Evolutionary conservation across 1,140 invertebrate genomes (phyloP), one percentile per base, ranked within the genome.

Genomic region (Philotrypesis tridentata): DNA sequence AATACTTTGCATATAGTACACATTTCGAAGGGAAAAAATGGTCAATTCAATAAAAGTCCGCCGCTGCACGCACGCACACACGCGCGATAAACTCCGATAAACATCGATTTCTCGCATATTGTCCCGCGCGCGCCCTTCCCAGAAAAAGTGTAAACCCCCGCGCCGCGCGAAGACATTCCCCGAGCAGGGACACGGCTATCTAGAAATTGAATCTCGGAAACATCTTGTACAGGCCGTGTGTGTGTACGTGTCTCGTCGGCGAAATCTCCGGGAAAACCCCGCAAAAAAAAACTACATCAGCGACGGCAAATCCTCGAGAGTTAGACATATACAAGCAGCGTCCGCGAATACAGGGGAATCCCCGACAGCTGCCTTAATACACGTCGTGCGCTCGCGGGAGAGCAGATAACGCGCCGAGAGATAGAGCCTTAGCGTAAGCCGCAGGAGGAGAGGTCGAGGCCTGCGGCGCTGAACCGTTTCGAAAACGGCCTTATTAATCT

Each of bases 391-490:
- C 17, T 40, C 8, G 12, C 12, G 12, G 6, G 40, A 1, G 6
- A 55, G 6, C 2, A 55, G 48, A 55, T 55, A 55, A 55, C 48
- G 48, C 48, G 48, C 48, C 6, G n/a, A n/a, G 21, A 55, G 48
- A 55, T 21, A n/a, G 48, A n/a, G 48, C 6, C 48, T 14, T 14
- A 4, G n/a, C 48, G 21, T 55, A 55, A 55, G 48, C 48, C 21
- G 48, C 48, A n/a, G n/a, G n/a, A n/a, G n/a, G n/a, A n/a, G 70
- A 72, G 70, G 70, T 48, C 37, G 70, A 72, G n/a, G 70, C 70
- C 70, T 72, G 33, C 70, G 40, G 37, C 70, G 25, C n/a, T 72
- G 70, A 72, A 72, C 37, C 33, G 23, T 21, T 31, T 37, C 40
- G 23, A 72, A 48, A 43, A 48, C 23, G 70, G 5, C 70, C 70